Evolutionary conservation across 37 sponge, comb jelly and placozoan species (phyloP).

Genomic region (Ephydatia muelleri): DNA sequence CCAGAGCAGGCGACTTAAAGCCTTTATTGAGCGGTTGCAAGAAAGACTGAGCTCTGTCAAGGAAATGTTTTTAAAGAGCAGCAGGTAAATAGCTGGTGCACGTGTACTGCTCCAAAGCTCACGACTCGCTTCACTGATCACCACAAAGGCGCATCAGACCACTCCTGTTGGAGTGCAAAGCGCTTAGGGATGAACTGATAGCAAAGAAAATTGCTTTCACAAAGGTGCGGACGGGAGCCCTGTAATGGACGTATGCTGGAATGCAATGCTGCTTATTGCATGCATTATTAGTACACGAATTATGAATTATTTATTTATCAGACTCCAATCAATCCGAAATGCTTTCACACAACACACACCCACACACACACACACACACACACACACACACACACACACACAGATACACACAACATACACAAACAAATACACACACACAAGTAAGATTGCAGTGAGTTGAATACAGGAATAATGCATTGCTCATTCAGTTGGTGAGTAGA

Average conservation of each 20-base stretch:
- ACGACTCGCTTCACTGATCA: background rate
- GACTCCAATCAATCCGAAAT: no score
- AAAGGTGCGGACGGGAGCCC: background rate
- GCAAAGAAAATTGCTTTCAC: conserved; percentile 23
- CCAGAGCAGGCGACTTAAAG: conserved; percentile 6
- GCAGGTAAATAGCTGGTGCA: background rate
- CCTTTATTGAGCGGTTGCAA: background rate
- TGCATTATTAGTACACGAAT: no score
- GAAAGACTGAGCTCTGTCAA: conserved; percentile 2
- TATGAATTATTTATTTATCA: no score
- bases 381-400: no score
- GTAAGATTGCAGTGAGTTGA: no score
- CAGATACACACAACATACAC: background rate
- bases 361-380: no score
- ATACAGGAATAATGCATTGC: no score
- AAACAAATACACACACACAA: no score
- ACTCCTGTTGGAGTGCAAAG: conserved; percentile 13
- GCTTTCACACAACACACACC: no score
- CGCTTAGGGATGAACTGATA: conserved; percentile 15
- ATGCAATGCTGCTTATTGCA: no score
- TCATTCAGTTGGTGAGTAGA: background rate
- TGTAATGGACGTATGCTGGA: no score
- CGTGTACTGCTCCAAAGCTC: background rate
- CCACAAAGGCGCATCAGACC: conserved; percentile 11
- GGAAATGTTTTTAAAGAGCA: conserved; percentile 4